Conservation (phyloP, 2,797 vertebrate genomes). For the Gymnothorax javanicus region DNA sequence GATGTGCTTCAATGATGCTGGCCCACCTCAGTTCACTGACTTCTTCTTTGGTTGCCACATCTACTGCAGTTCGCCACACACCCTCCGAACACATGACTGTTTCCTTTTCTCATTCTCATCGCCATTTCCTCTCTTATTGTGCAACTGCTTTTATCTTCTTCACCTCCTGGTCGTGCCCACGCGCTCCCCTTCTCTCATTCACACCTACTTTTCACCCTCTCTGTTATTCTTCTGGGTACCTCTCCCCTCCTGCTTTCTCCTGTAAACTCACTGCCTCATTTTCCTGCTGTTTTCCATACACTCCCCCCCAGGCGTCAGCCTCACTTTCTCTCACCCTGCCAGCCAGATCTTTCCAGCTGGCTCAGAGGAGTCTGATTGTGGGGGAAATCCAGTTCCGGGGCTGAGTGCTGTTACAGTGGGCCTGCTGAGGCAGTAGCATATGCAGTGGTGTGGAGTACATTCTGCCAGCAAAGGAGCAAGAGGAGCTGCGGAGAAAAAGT, state of each 20-base stretch:
- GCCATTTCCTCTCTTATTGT: not conserved
- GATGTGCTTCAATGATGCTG: not conserved
- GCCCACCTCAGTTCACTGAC: not conserved
- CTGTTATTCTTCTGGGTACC: not conserved
- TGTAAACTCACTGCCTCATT: not conserved
- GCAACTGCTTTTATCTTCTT: not conserved
- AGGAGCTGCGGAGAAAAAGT: not conserved
- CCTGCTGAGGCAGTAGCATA: not conserved
- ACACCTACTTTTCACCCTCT: not conserved
- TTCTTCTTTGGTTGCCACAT: not conserved
- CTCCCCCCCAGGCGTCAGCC: no score
- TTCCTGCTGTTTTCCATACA: not conserved
- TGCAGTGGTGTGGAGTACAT: not conserved
- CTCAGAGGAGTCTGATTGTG: not conserved
- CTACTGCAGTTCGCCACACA: not conserved
- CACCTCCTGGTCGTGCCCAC: not conserved
- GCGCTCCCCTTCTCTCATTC: not conserved
- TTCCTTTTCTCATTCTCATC: not conserved
- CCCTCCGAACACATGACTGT: not conserved
- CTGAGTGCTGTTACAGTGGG: not conserved
- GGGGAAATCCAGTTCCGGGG: not conserved
- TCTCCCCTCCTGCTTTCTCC: not conserved
- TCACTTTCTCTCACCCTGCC: not conserved
- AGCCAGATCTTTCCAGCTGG: not conserved
- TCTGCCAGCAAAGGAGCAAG: not conserved